Evolutionary conservation across 2,797 vertebrate genomes (phyloP).

Genomic region (Todus mexicanus): DNA sequence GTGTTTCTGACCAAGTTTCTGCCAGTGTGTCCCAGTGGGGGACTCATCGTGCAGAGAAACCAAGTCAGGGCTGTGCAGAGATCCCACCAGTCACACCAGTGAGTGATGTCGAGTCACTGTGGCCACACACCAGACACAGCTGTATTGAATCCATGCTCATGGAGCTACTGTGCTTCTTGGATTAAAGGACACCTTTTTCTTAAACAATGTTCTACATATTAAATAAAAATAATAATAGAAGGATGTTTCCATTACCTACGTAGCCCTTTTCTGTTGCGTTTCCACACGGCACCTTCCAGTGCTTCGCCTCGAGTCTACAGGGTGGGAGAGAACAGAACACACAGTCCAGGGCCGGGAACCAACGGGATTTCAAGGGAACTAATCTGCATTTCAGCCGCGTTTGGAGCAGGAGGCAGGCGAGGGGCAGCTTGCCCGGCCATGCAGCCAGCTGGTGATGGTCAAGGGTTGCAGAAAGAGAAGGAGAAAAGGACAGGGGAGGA

Average conservation of each 20-base stretch:
- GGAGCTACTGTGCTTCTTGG: neutral
- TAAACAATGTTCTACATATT: neutral
- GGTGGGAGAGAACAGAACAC: neutral
- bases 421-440: rapidly evolving
- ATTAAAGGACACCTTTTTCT: neutral
- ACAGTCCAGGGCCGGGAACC: neutral
- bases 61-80: neutral
- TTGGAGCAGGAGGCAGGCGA: neutral
- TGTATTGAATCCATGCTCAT: rapidly evolving
- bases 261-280: neutral
- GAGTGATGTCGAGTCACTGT: rapidly evolving
- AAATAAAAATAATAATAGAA: neutral
- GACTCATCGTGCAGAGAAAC: neutral
- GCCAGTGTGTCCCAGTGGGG: neutral
- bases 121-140: neutral
- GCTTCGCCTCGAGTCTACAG: neutral
- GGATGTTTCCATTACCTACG: neutral
- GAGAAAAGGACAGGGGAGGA: neutral
- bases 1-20: neutral
- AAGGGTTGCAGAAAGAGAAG: neutral
- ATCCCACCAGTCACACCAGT: neutral
- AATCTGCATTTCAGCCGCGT: neutral
- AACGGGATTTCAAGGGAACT: neutral
- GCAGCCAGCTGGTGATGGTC: rapidly evolving
- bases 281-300: rapidly evolving